Evolutionary conservation across 2,797 vertebrate genomes (phyloP), one percentile per base, ranked within the genome.

Genomic region (Galagoides demidoff): DNA sequence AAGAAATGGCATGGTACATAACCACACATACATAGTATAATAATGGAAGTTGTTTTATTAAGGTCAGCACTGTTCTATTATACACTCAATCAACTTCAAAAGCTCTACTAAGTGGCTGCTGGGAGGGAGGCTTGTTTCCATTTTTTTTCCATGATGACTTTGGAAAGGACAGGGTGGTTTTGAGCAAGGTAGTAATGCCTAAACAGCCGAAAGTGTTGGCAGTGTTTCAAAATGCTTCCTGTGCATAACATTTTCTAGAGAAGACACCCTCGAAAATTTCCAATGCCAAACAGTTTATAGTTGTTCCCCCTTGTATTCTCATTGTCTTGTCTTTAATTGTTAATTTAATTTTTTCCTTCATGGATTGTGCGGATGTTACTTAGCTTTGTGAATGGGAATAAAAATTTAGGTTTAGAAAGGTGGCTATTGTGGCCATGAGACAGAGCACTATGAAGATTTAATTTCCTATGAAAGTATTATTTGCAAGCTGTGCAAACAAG

Each of bases 401-500:
- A 55, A 82, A 93, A 91, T 12, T 85, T 25, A 55, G 22, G 49
- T 31, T 84, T 64, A 55, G 45, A 95, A 94, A 92, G 8, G 29
- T 85, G 49, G 25, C 55, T 92, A 92, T 37, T 70, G 70, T 19
- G 5, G 68, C 84, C 83, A 87, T 10, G n/a, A 96, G 74, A 96
- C 0, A 59, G 95, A 97, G 61, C 2, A 27, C 79, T 49, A 83
- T 7, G 73, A 83, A 96, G 92, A 95, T 49, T 88, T 61, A 73
- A 88, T 92, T 93, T 96, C 45, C 85, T 96, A 89, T 17, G 74
- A 70, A 95, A 90, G 20, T 43, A 61, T 92, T 94, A 88, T 92
- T 82, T 93, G 78, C 90, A 97, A 96, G 74, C 14, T 92, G 61
- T 94, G 82, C 73, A 92, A 91, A 89, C 29, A 74, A 96, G 63